phyloP scores from a whole-genome alignment of 2,797 vertebrate genomes.

The Ptychadena robeensis region DNA sequence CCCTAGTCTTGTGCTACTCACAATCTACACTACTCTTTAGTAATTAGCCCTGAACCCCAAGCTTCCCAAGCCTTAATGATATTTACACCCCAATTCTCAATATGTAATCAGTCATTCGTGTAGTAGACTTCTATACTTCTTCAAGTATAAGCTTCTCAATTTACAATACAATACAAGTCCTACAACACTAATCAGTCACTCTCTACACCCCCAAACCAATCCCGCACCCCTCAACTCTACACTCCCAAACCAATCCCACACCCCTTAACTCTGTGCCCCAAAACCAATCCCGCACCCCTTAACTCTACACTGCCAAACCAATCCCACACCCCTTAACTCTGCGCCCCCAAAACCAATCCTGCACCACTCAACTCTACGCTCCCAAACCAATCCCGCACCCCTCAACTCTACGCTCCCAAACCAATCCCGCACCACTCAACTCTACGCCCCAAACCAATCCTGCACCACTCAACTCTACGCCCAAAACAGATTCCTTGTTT shows the following conservation, averaged over 20 bases:
- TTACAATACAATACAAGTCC: neutral
- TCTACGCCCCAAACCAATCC: neutral
- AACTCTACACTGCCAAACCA: neutral
- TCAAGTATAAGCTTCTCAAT: neutral
- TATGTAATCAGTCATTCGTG: too few relatives aligned
- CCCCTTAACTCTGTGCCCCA: neutral
- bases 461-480: neutral
- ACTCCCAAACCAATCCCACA: neutral
- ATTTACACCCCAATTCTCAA: too few relatives aligned
- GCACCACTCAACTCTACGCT: neutral
- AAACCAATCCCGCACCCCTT: neutral
- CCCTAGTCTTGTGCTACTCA: too few relatives aligned
- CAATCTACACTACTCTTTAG: too few relatives aligned
- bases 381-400: neutral
- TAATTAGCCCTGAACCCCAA: too few relatives aligned
- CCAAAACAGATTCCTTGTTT: fast-evolving
- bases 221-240: neutral
- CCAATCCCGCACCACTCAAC: neutral
- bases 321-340: neutral
- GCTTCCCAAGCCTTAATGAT: too few relatives aligned
- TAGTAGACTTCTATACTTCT: neutral
- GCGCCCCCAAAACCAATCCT: neutral
- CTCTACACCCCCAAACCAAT: neutral
- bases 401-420: neutral
- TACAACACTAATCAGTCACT: neutral